Percentiles rank a stretch among this genome's conserved stretches.
These are phyloP conservation scores for Odontamblyopus rebecca DNA, from an alignment of 2,797 vertebrate species.

Conservation along the genomic window DNA sequence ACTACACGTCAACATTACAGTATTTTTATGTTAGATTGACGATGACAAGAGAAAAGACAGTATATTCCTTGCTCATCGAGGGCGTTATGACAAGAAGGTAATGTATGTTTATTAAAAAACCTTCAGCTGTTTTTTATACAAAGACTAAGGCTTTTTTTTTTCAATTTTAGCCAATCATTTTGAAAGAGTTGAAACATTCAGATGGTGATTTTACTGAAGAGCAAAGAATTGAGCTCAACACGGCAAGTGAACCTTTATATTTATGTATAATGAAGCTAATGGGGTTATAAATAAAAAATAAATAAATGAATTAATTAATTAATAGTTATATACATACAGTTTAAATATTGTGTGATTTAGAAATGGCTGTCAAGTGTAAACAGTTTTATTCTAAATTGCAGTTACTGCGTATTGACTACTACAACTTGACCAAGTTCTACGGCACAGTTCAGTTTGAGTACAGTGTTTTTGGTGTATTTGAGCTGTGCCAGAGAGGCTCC, in stretches of 20 bases:
- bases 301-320: not conserved
- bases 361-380: not conserved
- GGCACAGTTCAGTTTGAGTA: slow-evolving; percentile 90
- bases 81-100: slow-evolving; percentile 94
- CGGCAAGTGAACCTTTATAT: slow-evolving; percentile 68
- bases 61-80: slow-evolving; percentile 78
- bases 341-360: not conserved
- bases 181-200: slow-evolving; percentile 88
- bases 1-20: not conserved
- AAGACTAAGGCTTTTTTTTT: not conserved
- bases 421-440: slow-evolving; percentile 97
- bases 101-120: not conserved
- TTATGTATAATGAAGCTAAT: not conserved
- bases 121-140: not conserved
- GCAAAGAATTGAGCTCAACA: slow-evolving; percentile 91
- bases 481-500: slow-evolving; percentile 93
- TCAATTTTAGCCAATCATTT: slow-evolving; percentile 84
- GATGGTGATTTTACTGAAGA: slow-evolving; percentile 89
- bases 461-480: slow-evolving; percentile 89
- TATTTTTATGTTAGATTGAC: slow-evolving; percentile 81
- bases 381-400: slow-evolving; percentile 49
- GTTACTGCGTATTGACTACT: slow-evolving; percentile 94
- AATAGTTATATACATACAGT: not conserved
- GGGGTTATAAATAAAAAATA: no score
- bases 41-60: slow-evolving; percentile 81